Conservation (phyloP, 2,113 vertebrate species). For the Muntiacus muntjak region DNA sequence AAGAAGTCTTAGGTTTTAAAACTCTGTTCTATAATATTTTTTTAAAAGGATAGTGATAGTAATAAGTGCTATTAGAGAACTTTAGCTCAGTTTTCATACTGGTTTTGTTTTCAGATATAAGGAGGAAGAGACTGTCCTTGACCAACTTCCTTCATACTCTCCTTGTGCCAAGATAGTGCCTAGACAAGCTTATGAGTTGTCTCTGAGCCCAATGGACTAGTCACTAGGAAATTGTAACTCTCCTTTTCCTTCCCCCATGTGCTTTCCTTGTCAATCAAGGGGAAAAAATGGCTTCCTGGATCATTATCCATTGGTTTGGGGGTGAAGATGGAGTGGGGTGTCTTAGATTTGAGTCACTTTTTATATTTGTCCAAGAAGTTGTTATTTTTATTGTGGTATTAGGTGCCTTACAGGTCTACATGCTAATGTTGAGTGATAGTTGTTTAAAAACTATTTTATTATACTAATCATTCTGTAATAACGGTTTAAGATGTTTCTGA, state of each 20-base stretch:
- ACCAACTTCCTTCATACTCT: background rate
- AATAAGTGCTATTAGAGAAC: background rate
- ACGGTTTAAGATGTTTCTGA: conserved; percentile 26
- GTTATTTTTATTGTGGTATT: background rate
- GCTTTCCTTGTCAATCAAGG: background rate
- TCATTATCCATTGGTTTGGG: background rate
- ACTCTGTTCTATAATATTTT: background rate
- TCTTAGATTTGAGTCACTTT: background rate
- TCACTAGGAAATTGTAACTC: background rate
- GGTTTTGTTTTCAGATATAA: background rate
- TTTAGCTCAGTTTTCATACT: background rate
- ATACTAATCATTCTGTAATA: background rate
- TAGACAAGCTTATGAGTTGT: background rate
- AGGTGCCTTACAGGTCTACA: background rate
- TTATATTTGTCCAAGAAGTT: background rate
- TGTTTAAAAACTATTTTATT: background rate
- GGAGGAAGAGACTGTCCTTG: background rate
- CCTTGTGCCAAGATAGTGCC: background rate
- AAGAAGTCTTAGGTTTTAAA: background rate
- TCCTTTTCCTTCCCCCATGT: background rate
- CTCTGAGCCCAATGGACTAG: background rate
- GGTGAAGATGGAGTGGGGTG: background rate
- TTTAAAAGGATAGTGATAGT: background rate
- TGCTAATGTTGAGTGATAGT: background rate
- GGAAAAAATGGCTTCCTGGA: background rate